These are phyloP conservation scores for Sweltsa coloradensis DNA, from an alignment of 1,140 invertebrate species.

Conservation along the genomic window DNA sequence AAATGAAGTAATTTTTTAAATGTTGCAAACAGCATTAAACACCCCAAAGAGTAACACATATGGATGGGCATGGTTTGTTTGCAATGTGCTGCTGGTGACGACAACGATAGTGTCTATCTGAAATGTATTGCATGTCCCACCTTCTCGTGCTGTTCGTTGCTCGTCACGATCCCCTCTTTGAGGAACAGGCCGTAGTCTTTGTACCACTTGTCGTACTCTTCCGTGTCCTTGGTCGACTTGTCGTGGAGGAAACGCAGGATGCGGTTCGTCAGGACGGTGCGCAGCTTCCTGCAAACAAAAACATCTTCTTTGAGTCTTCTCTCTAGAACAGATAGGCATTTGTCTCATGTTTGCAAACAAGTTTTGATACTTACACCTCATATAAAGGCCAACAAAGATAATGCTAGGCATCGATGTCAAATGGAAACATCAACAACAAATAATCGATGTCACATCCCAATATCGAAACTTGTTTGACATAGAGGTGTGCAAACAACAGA, in stretches of 20 bases:
- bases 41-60: too few relatives aligned
- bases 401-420: too few relatives aligned
- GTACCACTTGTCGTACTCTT: conserved; percentile 79
- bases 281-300: conserved; percentile 55
- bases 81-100: too few relatives aligned
- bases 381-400: neutral
- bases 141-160: conserved; percentile 65
- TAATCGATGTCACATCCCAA: too few relatives aligned
- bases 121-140: too few relatives aligned
- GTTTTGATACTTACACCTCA: neutral
- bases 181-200: conserved; percentile 86
- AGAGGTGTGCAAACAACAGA: too few relatives aligned
- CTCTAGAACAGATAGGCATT: neutral
- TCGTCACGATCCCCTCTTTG: conserved; percentile 88
- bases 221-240: conserved; percentile 68
- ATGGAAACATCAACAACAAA: too few relatives aligned
- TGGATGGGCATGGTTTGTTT: too few relatives aligned
- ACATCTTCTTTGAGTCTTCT: conserved; percentile 1
- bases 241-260: conserved; percentile 80
- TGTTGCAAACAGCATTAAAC: too few relatives aligned
- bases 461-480: too few relatives aligned
- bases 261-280: conserved; percentile 70
- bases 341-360: neutral
- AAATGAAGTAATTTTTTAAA: too few relatives aligned
- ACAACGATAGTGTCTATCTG: too few relatives aligned